Evolutionary conservation across 2,888 invertebrate genomes (phyloP), one percentile per base, ranked within the genome.

Genomic region (Phengaris alcon): DNA sequence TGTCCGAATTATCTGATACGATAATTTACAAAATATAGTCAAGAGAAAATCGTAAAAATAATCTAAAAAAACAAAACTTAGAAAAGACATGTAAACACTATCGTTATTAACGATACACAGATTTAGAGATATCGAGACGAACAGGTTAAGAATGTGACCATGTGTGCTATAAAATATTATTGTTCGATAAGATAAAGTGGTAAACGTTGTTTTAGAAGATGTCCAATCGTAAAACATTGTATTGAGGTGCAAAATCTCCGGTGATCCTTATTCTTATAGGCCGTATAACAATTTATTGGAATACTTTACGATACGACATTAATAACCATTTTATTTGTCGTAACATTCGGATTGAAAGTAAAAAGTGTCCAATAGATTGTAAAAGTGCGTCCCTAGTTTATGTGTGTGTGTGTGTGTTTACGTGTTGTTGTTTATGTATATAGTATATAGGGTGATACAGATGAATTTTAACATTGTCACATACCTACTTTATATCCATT

Each of bases 151-250:
- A 48, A 70, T 70, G 70, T 15, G 13, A 54, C 51, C 54, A 72
- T 54, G 72, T 72, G 54, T 13, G 22, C 22, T 54, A 72, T 72
- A 72, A 72, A 72, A 72, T 72, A 72, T 72, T 54, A 72, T 72
- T 72, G 52, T 72, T 35, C 13, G 72, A 83, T 80, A 81, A 81
- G 79, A 82, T 81, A 80, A 77, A 68, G 76, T 77, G 76, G 76
- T 76, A 77, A 79, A 78, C 78, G 79, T 76, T 79, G 78, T 80
- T 83, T 84, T 86, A 87, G 85, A 82, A 85, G 84, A 85, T 85
- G 86, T 87, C 82, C 83, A 83, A 81, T 84, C 82, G 83, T 84
- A 84, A 86, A 87, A 83, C 83, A 83, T 83, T 84, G 82, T 81
- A 82, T 78, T 79, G 79, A 82, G 80, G 80, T 82, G 85, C 85